A percentile compares a stretch with the other conserved stretches of the same genome.
Conservation (phyloP, 2,888 invertebrate genomes). For the Drosophila gaucha region DNA sequence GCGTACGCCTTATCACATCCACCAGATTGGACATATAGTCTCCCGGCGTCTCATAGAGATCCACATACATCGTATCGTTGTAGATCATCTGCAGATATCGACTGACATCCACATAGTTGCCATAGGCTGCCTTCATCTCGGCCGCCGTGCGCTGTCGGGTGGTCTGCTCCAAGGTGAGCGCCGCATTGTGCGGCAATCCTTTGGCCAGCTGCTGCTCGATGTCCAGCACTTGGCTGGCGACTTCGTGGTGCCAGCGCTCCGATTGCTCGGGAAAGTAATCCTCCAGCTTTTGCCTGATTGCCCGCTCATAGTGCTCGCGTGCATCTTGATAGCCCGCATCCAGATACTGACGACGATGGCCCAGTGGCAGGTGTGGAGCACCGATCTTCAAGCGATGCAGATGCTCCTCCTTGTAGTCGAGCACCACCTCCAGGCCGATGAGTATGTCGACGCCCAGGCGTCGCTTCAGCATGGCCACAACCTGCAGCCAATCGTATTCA, state of each 20-base stretch:
- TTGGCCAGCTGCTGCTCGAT: conserved; percentile 79
- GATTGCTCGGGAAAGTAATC: conserved; percentile 74
- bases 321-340: conserved; percentile 40
- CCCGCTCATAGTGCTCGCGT: conserved; percentile 60
- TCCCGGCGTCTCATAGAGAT: conserved; percentile 79
- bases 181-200: conserved; percentile 73
- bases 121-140: conserved; percentile 77
- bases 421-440: conserved; percentile 79
- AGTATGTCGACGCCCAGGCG: conserved; percentile 80
- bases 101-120: conserved; percentile 79
- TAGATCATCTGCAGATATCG: conserved; percentile 81
- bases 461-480: conserved; percentile 75
- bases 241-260: conserved; percentile 65
- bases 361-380: conserved; percentile 73
- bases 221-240: conserved; percentile 76
- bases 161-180: conserved; percentile 74
- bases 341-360: conserved; percentile 66
- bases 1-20: conserved; percentile 75
- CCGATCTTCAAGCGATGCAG: conserved; percentile 80
- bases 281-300: conserved; percentile 66
- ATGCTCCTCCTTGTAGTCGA: conserved; percentile 76
- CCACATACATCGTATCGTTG: conserved; percentile 75
- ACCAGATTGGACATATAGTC: conserved; percentile 78
- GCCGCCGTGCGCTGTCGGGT: conserved; percentile 69
- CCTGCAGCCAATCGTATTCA: conserved; percentile 81